A percentile compares a stretch with the other conserved stretches of the same genome.
These are phyloP conservation scores for Blastobasis lacticolella DNA, from an alignment of 2,888 invertebrate species.

Conservation along the genomic window DNA sequence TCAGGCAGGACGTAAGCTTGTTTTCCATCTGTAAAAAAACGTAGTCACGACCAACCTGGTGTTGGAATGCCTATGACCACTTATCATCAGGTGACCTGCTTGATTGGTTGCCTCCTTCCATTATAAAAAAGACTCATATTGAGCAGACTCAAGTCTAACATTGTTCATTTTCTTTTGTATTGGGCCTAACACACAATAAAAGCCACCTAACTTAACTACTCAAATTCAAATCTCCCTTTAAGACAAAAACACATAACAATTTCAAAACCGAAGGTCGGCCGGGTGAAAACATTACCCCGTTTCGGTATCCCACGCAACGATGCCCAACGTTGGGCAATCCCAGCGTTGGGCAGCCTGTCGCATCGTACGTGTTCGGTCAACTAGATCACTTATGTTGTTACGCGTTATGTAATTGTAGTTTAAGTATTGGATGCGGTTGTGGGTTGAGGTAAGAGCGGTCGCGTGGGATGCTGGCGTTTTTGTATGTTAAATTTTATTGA, in stretches of 20 bases:
- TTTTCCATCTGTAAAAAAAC: too few relatives aligned
- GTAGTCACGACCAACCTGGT: too few relatives aligned
- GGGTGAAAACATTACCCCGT: constrained; percentile 2
- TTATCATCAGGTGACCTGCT: too few relatives aligned
- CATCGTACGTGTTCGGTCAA: constrained; percentile 19
- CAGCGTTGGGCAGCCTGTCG: constrained; percentile 9
- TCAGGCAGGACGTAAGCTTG: too few relatives aligned
- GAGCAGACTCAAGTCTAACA: too few relatives aligned
- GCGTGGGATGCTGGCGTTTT: neutral
- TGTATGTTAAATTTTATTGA: too few relatives aligned
- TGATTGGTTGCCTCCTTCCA: too few relatives aligned
- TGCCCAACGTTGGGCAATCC: neutral
- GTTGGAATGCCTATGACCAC: too few relatives aligned
- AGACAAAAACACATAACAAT: neutral
- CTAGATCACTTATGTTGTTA: constrained; percentile 20
- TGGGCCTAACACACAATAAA: too few relatives aligned
- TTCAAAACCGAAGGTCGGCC: neutral
- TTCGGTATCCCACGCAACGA: neutral
- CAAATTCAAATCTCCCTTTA: neutral
- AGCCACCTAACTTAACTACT: too few relatives aligned
- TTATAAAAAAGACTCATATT: too few relatives aligned
- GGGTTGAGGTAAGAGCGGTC: neutral
- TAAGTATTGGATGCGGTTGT: constrained; percentile 11
- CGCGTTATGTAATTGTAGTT: constrained; percentile 16
- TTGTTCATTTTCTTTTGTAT: too few relatives aligned